Percentiles rank a stretch among this genome's conserved stretches.
Evolutionary conservation across 2,113 vertebrate genomes (phyloP).

Genomic region (Corythoichthys haematopterus): DNA sequence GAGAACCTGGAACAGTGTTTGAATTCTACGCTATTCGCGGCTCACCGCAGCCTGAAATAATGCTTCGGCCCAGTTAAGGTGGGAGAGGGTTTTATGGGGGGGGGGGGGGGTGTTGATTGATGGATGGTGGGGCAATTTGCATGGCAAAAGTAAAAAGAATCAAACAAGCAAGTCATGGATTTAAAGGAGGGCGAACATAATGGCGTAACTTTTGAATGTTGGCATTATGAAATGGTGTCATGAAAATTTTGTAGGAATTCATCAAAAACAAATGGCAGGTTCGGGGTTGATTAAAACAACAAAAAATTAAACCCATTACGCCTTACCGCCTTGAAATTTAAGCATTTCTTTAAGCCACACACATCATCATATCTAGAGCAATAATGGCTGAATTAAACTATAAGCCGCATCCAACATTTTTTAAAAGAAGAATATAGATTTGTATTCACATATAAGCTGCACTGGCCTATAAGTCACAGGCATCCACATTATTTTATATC

Average conservation of each 20-base stretch:
- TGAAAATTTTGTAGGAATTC: not conserved
- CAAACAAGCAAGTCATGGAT: conserved; percentile 43
- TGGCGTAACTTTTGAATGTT: not conserved
- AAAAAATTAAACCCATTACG: not conserved
- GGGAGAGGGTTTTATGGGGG: conserved; percentile 33
- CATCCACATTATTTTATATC: too few relatives aligned
- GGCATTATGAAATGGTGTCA: not conserved
- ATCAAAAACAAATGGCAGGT: not conserved
- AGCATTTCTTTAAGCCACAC: not conserved
- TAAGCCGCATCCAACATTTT: too few relatives aligned
- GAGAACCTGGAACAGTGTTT: conserved; percentile 71
- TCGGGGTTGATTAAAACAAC: not conserved
- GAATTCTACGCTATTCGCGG: conserved; percentile 37
- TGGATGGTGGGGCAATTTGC: conserved; percentile 59
- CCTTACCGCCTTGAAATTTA: not conserved
- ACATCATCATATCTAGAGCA: not conserved
- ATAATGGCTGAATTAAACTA: not conserved
- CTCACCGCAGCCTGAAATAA: conserved; percentile 55
- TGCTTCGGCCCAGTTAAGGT: conserved; percentile 43
- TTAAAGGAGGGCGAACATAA: conserved; percentile 26
- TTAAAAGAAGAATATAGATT: too few relatives aligned
- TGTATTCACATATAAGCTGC: too few relatives aligned
- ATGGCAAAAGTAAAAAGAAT: conserved; percentile 58
- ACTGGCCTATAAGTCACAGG: too few relatives aligned
- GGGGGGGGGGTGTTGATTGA: conserved; percentile 35